Evolutionary conservation across 37 sponge, comb jelly and placozoan genomes (phyloP).

Genomic region (Diacarnus erythraeanus): DNA sequence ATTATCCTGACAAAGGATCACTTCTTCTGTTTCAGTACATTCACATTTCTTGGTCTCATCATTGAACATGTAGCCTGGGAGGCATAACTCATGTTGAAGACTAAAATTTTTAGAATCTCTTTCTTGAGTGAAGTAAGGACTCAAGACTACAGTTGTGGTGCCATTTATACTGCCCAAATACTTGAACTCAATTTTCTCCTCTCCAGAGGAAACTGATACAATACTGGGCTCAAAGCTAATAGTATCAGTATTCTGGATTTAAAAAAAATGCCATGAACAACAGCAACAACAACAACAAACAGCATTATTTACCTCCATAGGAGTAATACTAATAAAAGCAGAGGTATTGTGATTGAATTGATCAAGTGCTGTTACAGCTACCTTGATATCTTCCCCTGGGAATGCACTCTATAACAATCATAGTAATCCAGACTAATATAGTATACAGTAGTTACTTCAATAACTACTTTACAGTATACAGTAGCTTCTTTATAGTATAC

Average conservation of each 20-base stretch:
- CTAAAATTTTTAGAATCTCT: no score
- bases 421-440: no score
- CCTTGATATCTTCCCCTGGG: not conserved
- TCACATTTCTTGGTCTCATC: not conserved
- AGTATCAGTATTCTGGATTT: not conserved
- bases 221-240: conserved; percentile 3
- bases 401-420: conserved; percentile 5
- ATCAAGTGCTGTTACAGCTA: conserved; percentile 11
- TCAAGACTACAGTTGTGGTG: not conserved
- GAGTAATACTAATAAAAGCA: conserved; percentile 6
- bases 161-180: not conserved
- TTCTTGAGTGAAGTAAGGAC: no score
- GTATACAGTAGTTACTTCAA: no score
- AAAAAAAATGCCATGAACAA: no score
- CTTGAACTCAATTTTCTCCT: not conserved
- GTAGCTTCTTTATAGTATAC: no score
- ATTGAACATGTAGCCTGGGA: conserved; percentile 1
- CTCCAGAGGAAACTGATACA: not conserved
- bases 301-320: not conserved
- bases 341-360: conserved; percentile 2
- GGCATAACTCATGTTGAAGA: not conserved
- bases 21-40: not conserved
- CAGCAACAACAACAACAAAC: no score
- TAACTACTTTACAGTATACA: no score
- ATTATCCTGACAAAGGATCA: not conserved